Conservation (phyloP, 2,797 vertebrate genomes). For the Gallinago stenura region DNA sequence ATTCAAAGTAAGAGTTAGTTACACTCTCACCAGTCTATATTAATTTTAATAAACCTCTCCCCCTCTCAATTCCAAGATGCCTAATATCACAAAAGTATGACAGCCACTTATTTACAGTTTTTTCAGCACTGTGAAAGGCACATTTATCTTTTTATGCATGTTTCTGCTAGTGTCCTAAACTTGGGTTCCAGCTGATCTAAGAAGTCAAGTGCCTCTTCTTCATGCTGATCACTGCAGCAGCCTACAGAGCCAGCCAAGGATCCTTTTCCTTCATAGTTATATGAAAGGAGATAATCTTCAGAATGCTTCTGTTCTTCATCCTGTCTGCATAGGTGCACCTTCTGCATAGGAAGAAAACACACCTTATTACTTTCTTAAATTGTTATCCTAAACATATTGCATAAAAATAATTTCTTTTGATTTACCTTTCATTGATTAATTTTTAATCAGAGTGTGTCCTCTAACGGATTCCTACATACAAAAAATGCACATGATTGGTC, state of each 20-base stretch:
- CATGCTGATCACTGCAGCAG: slow-evolving; percentile 88
- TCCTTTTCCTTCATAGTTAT: slow-evolving; percentile 88
- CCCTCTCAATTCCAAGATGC: slow-evolving; percentile 8
- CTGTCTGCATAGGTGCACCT: slow-evolving; percentile 81
- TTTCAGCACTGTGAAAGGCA: slow-evolving; percentile 12
- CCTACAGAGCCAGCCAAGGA: slow-evolving; percentile 89
- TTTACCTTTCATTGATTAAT: slow-evolving; percentile 87
- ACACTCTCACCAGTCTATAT: neutral
- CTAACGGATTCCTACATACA: slow-evolving; percentile 85
- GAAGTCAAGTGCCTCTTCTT: slow-evolving; percentile 86
- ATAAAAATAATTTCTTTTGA: slow-evolving; percentile 84
- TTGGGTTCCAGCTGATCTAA: slow-evolving; percentile 91
- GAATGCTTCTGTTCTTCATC: slow-evolving; percentile 84
- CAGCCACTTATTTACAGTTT: slow-evolving; percentile 33
- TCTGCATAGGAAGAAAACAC: slow-evolving; percentile 78
- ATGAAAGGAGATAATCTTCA: slow-evolving; percentile 85
- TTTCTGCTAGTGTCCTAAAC: slow-evolving; percentile 89
- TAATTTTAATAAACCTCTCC: slow-evolving; percentile 9
- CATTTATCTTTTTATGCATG: slow-evolving; percentile 82
- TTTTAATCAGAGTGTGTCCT: slow-evolving; percentile 87
- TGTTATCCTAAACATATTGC: slow-evolving; percentile 77
- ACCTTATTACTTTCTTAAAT: slow-evolving; percentile 77
- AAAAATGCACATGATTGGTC: slow-evolving; percentile 86
- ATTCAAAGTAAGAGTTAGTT: slow-evolving; percentile 33
- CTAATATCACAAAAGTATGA: neutral